These are phyloP conservation scores for Malachius bipustulatus DNA, from an alignment of 2,888 invertebrate species.

Conservation along the genomic window DNA sequence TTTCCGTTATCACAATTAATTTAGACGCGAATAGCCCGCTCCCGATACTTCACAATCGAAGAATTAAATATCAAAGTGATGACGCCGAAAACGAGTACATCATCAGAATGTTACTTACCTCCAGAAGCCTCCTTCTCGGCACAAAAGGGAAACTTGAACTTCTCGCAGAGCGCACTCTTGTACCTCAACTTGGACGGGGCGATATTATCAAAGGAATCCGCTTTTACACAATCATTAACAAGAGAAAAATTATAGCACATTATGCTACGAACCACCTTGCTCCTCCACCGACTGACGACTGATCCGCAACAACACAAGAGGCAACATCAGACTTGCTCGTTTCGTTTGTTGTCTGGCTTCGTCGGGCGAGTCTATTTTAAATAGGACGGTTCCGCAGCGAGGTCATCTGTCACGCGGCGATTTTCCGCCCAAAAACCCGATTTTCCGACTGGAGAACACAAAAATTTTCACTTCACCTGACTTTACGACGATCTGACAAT, in stretches of 20 bases:
- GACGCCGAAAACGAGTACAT: conserved; percentile 20
- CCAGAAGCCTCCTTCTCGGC: conserved; percentile 29
- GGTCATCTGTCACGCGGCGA: too few relatives aligned
- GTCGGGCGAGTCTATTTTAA: conserved; percentile 34
- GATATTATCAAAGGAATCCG: conserved; percentile 24
- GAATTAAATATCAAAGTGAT: too few relatives aligned
- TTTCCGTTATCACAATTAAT: too few relatives aligned
- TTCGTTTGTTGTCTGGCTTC: conserved; percentile 41
- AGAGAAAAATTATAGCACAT: conserved; percentile 39
- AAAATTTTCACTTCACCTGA: background rate
- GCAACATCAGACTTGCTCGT: too few relatives aligned
- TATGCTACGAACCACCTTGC: conserved; percentile 36
- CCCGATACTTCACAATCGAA: too few relatives aligned
- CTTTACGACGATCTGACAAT: too few relatives aligned
- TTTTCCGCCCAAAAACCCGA: too few relatives aligned
- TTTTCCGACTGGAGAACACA: background rate
- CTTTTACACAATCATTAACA: conserved; percentile 34
- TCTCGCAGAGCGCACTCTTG: conserved; percentile 17
- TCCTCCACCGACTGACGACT: conserved; percentile 39
- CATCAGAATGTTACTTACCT: conserved; percentile 38
- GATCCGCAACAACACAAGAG: conserved; percentile 28
- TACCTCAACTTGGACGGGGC: background rate
- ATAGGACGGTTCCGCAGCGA: conserved; percentile 12
- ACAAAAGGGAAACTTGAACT: conserved; percentile 25
- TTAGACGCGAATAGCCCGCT: too few relatives aligned